These are phyloP conservation scores for Tapirus indicus DNA, from an alignment of 2,797 vertebrate species.

Conservation along the genomic window DNA sequence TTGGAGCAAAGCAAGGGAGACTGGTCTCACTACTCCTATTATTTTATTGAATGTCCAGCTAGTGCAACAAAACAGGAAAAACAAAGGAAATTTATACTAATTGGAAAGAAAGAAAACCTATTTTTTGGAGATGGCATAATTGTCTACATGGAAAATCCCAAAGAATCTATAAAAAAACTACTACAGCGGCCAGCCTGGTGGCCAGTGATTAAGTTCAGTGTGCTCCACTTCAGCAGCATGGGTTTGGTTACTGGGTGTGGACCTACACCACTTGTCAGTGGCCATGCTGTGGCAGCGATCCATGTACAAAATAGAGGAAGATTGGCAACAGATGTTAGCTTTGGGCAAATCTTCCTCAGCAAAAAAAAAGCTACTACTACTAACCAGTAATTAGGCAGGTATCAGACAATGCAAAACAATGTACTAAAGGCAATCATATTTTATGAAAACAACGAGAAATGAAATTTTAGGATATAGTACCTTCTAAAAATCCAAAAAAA, in stretches of 20 bases:
- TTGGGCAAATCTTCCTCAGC: too few relatives aligned
- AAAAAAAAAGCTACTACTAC: not conserved
- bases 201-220: too few relatives aligned
- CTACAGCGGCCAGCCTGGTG: not conserved
- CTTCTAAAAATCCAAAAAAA: not conserved
- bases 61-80: not conserved
- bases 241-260: too few relatives aligned
- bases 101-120: not conserved
- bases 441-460: not conserved
- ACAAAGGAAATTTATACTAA: not conserved
- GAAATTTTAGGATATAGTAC: not conserved
- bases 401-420: not conserved
- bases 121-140: not conserved
- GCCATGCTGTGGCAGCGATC: too few relatives aligned
- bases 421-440: not conserved
- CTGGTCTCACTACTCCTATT: not conserved
- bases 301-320: too few relatives aligned
- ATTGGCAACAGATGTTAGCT: too few relatives aligned
- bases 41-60: not conserved
- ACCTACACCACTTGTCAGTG: too few relatives aligned
- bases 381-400: not conserved
- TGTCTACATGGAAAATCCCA: too few relatives aligned
- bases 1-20: not conserved
- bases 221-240: too few relatives aligned
- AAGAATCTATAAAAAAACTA: too few relatives aligned